Base-by-base conservation (phyloP, 2,797 vertebrate genomes). In the Rhodeus uyekii region DNA sequence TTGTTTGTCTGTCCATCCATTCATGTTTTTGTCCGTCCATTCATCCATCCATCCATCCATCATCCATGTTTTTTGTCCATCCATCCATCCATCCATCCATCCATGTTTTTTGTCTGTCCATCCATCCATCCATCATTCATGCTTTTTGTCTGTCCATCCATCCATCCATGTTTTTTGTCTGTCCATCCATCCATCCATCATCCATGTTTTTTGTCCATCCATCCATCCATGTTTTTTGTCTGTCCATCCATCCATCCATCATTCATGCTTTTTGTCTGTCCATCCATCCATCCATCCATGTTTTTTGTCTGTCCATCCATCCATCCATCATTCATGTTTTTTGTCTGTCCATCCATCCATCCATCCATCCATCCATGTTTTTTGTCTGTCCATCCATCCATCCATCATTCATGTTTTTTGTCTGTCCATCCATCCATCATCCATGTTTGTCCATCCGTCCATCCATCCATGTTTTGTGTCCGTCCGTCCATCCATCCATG, bases 61-160 rank as follows among this genome's bases (percentile, higher is more conserved):
- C 1, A 10, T 63, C 13, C 8, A 9, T n/a, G n/a, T n/a, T n/a
- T n/a, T n/a, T n/a, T n/a, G n/a, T n/a, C 19, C 2, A 1, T 38
- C 5, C 4, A 13, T 6, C 10, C 0, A 13, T 12, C 9, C 8
- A 1, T n/a, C 8, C 8, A 19, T 4, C 32, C 4, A 7, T 32
- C 14, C 0, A 3, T 27, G n/a, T n/a, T n/a, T n/a, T n/a, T 1
- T 10, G 0, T 34, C 27, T 0, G 0, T 34, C 19, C 1, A 0
- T 36, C 32, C 9, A 9, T 5, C 29, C 18, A 6, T 38, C 4
- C 0, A 2, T 42, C 0, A 1, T 4, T 1, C 1, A 8, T 13
- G n/a, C n/a, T n/a, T n/a, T n/a, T 34, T 0, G 2, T 3, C 19
- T 1, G 1, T 39, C 3, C 0, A 5, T 16, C 1, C 1, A 0